A percentile compares a stretch with the other conserved stretches of the same genome.
These are phyloP conservation scores for Epistrophe grossulariae DNA, from an alignment of 2,888 invertebrate genomes.

Conservation along the genomic window DNA sequence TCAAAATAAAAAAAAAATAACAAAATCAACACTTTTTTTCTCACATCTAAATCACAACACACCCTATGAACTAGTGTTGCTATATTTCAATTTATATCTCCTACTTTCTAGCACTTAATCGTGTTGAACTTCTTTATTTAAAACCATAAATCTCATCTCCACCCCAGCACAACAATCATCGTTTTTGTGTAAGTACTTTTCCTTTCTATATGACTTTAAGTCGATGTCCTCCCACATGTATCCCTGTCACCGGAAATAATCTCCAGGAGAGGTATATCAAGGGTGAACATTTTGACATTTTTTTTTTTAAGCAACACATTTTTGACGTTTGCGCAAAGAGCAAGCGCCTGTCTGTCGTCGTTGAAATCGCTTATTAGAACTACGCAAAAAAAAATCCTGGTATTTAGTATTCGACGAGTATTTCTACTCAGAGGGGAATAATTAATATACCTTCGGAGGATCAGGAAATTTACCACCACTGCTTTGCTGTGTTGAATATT, in stretches of 20 bases:
- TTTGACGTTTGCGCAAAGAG: conserved; percentile 63
- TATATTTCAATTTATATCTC: conserved; percentile 14
- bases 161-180: neutral
- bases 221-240: conserved; percentile 33
- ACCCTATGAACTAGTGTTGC: conserved; percentile 50
- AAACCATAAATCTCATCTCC: conserved; percentile 34
- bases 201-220: conserved; percentile 18
- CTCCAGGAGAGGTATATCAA: conserved; percentile 25
- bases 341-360: conserved; percentile 61
- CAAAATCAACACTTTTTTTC: neutral
- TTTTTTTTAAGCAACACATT: conserved; percentile 41
- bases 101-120: conserved; percentile 34
- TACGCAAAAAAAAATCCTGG: conserved; percentile 50
- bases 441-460: conserved; percentile 36
- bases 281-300: conserved; percentile 57
- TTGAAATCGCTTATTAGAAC: conserved; percentile 47
- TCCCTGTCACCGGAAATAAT: conserved; percentile 60
- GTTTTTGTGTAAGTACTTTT: conserved; percentile 38
- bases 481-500: conserved; percentile 15
- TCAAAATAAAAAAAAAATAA: neutral
- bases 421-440: conserved; percentile 29
- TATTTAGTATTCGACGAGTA: conserved; percentile 19
- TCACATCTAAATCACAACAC: conserved; percentile 5
- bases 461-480: conserved; percentile 48
- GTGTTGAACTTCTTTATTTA: conserved; percentile 30